A percentile compares a stretch with the other conserved stretches of the same genome.
phyloP scores from a whole-genome alignment of 2,113 vertebrate genomes.

The Ariopsis seemanni region DNA sequence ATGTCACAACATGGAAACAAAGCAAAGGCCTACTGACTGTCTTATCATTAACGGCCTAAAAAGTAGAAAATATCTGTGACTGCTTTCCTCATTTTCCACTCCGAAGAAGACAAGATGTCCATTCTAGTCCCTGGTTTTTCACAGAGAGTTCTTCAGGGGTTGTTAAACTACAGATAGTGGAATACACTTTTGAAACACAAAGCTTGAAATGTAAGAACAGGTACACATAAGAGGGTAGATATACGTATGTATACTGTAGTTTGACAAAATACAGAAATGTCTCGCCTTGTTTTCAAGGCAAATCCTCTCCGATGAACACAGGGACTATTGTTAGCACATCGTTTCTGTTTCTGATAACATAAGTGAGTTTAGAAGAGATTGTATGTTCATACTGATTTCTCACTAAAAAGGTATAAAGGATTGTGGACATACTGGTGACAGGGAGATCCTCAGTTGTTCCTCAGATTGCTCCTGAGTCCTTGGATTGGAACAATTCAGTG shows the following conservation, averaged over 20 bases:
- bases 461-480: neutral
- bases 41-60: neutral
- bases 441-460: neutral
- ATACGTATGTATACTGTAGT: neutral
- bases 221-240: neutral
- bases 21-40: neutral
- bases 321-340: neutral
- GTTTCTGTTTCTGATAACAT: neutral
- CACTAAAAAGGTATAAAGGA: neutral
- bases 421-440: too few species aligned
- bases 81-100: neutral
- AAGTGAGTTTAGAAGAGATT: neutral
- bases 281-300: neutral
- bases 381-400: neutral
- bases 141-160: neutral
- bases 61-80: neutral
- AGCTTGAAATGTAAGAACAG: neutral
- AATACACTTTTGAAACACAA: neutral
- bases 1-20: neutral
- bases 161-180: neutral
- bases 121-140: neutral
- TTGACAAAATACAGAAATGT: neutral
- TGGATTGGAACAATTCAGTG: neutral
- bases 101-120: neutral
- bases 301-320: neutral